Evolutionary conservation across 37 sponge, comb jelly and placozoan genomes (phyloP).

Genomic region (Halisarca cf. caerulea): DNA sequence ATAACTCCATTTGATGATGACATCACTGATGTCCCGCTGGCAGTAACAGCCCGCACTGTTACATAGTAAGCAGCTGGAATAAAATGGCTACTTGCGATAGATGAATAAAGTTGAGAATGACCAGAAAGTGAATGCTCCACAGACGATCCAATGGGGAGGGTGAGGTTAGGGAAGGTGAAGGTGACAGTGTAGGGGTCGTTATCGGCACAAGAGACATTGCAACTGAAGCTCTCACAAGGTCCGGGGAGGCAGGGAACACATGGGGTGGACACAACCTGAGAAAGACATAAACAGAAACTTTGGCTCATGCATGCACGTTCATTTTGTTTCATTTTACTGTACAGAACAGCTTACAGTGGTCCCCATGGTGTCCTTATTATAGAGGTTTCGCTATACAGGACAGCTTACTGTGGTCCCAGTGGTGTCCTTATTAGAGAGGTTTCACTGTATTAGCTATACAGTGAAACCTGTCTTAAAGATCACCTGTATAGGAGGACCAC

Average conservation of each 20-base stretch:
- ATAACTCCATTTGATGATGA: conserved; percentile 66
- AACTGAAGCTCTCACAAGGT: conserved; percentile 58
- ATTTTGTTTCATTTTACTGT: too few species aligned
- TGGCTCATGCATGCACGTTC: too few species aligned
- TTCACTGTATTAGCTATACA: too few species aligned
- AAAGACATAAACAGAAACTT: too few species aligned
- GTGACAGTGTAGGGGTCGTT: conserved; percentile 50
- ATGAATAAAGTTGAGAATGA: conserved; percentile 11
- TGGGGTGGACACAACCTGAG: conserved; percentile 48
- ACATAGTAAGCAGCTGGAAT: conserved; percentile 70
- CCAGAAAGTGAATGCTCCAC: conserved; percentile 24
- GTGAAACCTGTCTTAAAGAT: too few species aligned
- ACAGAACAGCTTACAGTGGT: too few species aligned
- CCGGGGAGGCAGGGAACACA: conserved; percentile 62
- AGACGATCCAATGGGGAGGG: conserved; percentile 37
- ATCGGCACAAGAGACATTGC: conserved; percentile 44
- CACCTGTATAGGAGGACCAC: too few species aligned
- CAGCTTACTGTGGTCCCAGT: too few species aligned
- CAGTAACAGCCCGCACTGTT: conserved; percentile 70
- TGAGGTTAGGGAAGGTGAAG: conserved; percentile 59
- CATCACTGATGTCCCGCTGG: conserved; percentile 52
- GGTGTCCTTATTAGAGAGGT: too few species aligned
- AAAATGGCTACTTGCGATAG: conserved; percentile 19
- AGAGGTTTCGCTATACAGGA: too few species aligned
- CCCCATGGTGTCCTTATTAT: too few species aligned